Evolutionary conservation across 2,797 vertebrate species (phyloP).

Genomic region (Cirrhinus molitorella): DNA sequence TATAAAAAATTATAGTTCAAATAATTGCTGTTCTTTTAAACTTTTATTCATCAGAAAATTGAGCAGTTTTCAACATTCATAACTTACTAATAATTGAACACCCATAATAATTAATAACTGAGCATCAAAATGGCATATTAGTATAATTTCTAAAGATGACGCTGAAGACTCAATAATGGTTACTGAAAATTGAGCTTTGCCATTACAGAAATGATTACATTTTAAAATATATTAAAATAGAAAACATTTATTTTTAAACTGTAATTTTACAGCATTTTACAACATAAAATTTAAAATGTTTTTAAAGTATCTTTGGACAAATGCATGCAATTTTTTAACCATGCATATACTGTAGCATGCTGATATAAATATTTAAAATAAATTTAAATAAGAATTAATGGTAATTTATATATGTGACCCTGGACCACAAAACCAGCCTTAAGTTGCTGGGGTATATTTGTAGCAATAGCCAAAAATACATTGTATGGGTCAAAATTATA

Average conservation of each 20-base stretch:
- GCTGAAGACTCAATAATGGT: too few species aligned
- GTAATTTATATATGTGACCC: too few species aligned
- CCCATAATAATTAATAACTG: too few species aligned
- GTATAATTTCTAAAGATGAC: too few species aligned
- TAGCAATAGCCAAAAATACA: too few species aligned
- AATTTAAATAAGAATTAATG: background rate
- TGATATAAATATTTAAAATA: background rate
- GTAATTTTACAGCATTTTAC: background rate
- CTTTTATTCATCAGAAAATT: too few species aligned
- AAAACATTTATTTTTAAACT: background rate
- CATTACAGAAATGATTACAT: background rate
- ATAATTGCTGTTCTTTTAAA: background rate
- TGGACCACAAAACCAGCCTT: too few species aligned
- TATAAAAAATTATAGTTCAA: background rate
- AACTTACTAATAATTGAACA: background rate
- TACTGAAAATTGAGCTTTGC: too few species aligned
- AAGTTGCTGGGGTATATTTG: too few species aligned
- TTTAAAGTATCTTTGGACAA: background rate
- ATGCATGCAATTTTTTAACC: background rate
- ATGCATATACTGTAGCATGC: background rate
- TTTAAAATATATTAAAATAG: background rate
- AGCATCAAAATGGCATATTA: too few species aligned
- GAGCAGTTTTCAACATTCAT: background rate
- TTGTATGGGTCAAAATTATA: too few species aligned
- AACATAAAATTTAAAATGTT: background rate